phyloP scores from a whole-genome alignment of 2,888 invertebrate species.

The Stegophylla sp. region DNA sequence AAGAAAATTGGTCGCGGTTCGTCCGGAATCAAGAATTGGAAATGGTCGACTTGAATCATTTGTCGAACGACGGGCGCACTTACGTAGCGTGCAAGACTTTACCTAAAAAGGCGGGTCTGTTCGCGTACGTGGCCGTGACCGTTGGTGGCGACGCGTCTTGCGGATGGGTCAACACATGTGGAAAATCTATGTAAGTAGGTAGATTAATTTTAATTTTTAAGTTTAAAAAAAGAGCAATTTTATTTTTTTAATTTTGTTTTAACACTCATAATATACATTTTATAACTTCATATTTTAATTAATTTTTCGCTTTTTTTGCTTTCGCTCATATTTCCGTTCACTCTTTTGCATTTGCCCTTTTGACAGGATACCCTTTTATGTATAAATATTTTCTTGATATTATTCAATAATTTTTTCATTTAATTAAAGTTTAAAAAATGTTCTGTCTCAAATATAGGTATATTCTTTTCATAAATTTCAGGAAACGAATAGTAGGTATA shows the following conservation, averaged over 20 bases:
- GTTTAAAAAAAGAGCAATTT: too few species aligned
- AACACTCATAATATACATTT: too few species aligned
- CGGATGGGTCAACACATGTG: conserved; percentile 32
- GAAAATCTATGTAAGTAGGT: conserved; percentile 22
- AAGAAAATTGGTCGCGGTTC: conserved; percentile 15
- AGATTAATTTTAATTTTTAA: not conserved
- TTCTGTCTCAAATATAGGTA: too few species aligned
- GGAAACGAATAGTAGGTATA: too few species aligned
- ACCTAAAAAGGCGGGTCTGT: not conserved
- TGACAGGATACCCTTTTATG: not conserved
- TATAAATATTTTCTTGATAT: too few species aligned
- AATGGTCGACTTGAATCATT: conserved; percentile 32
- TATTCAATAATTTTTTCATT: too few species aligned
- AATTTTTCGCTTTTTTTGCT: too few species aligned
- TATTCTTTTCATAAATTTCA: too few species aligned
- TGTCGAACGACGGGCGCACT: conserved; percentile 40
- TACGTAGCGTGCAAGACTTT: conserved; percentile 40
- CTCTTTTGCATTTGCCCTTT: not conserved
- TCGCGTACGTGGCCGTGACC: conserved; percentile 39
- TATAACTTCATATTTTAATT: too few species aligned
- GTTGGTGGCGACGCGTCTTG: not conserved
- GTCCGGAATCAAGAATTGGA: conserved; percentile 37
- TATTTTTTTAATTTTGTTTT: too few species aligned
- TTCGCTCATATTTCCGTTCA: too few species aligned
- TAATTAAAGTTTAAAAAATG: too few species aligned